Evolutionary conservation across 2,113 vertebrate species (phyloP).

Genomic region (Phaethon lepturus): DNA sequence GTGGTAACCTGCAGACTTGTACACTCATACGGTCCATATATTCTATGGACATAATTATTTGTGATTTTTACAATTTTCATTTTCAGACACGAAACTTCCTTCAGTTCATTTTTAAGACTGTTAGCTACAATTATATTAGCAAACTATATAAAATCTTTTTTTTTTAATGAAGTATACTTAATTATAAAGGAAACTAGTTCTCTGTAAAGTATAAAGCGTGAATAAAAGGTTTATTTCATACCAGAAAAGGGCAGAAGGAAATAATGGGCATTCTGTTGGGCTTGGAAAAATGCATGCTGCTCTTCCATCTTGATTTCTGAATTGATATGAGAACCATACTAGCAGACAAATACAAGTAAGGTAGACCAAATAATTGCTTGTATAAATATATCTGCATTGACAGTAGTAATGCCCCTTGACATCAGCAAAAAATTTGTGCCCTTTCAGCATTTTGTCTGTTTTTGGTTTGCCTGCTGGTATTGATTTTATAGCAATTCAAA

Average conservation of each 20-base stretch:
- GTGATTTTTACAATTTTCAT: background rate
- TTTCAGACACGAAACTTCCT: conserved; percentile 14
- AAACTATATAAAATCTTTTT: background rate
- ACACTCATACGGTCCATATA: conserved; percentile 12
- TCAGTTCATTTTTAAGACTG: background rate
- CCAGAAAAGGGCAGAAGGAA: background rate
- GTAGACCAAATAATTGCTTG: background rate
- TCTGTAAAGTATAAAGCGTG: background rate
- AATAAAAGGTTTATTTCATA: background rate
- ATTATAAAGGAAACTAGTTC: background rate
- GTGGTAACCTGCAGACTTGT: conserved; percentile 14
- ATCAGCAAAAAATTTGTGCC: background rate
- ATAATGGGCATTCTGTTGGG: background rate
- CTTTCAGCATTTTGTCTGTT: background rate
- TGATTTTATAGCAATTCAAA: background rate
- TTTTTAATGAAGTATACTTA: conserved; percentile 7
- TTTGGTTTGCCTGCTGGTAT: background rate
- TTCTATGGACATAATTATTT: conserved; percentile 5
- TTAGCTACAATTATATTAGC: background rate
- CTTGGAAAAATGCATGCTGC: background rate
- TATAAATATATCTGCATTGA: background rate
- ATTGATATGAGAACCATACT: background rate
- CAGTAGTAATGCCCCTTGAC: background rate
- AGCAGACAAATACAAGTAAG: background rate
- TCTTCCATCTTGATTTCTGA: background rate